Evolutionary conservation across 2,113 vertebrate genomes (phyloP), one percentile per base, ranked within the genome.

Genomic region (Poeciliopsis occidentalis): DNA sequence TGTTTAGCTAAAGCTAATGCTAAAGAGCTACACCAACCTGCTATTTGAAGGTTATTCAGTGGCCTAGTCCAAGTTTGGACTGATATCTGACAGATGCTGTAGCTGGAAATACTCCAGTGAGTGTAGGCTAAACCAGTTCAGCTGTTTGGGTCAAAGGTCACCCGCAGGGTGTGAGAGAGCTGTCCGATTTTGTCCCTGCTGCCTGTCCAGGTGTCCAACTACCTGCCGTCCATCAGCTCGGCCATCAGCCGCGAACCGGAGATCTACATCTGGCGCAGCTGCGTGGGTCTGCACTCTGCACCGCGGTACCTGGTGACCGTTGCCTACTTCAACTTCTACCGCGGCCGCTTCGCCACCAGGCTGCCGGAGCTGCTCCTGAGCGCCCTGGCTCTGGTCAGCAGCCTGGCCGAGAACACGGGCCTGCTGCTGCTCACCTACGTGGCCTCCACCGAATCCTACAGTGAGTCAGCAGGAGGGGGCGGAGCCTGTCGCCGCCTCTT

Each of bases 211-310:
- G 98, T 99, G 3, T 71, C 93, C 1, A 99, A 99, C 93, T 98
- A 97, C 92, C 96, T 99, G 15, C 98, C 98, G 0, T 99, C 98
- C 30, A 96, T 99, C 93, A 99, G 97, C 5, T 94, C 97, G 0
- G 96, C 97, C 41, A 97, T 99, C n/a, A 96, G 95, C 0, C 95
- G 94, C 27, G 90, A 95, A 0, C 97, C 97, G 0, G 96, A 98
- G 92, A 95, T 96, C 54, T 99, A 98, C 62, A 95, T 99, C 64
- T 99, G 98, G 97, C 95, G 97, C 10, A 92, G 96, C 84, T 97
- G 96, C 91, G 95, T 99, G 4, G 96, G 94, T 4, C 92, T 99
- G 47, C 98, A 99, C 89, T 96, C 97, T 0, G 97, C 97, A 0
- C 97, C 98, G 0, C 96, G 98, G 2, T 92, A 96, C 75, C 91